Percentiles rank a stretch among this genome's conserved stretches.
Evolutionary conservation across 2,797 vertebrate genomes (phyloP).

Genomic region (Thamnophis elegans): DNA sequence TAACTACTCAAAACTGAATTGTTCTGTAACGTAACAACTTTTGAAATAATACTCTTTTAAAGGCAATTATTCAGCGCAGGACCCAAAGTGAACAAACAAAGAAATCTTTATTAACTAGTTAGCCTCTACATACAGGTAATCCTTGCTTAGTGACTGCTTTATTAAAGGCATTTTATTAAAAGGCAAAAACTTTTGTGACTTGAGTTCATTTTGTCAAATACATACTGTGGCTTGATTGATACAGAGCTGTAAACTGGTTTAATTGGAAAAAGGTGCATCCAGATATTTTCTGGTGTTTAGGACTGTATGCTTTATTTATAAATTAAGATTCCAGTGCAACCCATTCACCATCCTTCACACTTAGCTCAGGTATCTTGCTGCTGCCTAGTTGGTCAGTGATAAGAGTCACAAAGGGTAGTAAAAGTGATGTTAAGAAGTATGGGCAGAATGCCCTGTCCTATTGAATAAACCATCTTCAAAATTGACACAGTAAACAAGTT

Average conservation of each 20-base stretch:
- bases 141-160: not conserved
- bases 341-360: not conserved
- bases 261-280: not conserved
- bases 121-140: not conserved
- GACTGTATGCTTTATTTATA: not conserved
- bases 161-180: not conserved
- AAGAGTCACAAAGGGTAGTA: not conserved
- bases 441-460: not conserved
- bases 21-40: not conserved
- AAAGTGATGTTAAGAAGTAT: not conserved
- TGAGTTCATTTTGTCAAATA: not conserved
- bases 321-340: not conserved
- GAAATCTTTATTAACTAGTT: not conserved
- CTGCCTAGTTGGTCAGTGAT: not conserved
- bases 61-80: not conserved
- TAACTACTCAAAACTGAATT: not conserved
- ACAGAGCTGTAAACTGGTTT: not conserved
- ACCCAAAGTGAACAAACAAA: not conserved
- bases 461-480: not conserved
- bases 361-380: not conserved
- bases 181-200: not conserved
- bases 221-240: not conserved
- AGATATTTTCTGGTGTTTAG: not conserved
- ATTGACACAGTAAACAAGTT: not conserved
- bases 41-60: not conserved